Base-by-base conservation (phyloP, 2,113 vertebrate genomes). In the Pristiophorus japonicus region DNA sequence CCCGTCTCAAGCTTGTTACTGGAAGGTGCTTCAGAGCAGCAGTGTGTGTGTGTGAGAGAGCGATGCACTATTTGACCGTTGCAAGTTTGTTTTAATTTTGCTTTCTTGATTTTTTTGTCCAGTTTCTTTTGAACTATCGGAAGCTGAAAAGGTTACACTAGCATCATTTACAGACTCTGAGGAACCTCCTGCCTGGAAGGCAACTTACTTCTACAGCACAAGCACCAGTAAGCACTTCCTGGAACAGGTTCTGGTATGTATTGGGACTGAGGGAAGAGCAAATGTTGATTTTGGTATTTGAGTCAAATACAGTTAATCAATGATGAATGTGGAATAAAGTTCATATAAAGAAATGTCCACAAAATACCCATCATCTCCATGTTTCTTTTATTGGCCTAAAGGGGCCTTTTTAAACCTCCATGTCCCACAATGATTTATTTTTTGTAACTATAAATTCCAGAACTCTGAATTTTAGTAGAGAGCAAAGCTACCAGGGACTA, bases 171-270 rank as follows among this genome's bases (percentile, higher is more conserved):
- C 97, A 90, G 97, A 98, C 96, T 96, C 96, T 0, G 96, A 98
- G 84, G 98, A 98, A 73, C 95, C 96, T 67, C 96, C 97, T n/a
- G 97, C 97, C 55, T 99, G 99, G 99, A 99, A 98, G 97, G 96
- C 96, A 95, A 97, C 97, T 84, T 99, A 98, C 96, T 99, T 99
- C 96, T 99, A 99, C 97, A 99, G 98, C 97, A 97, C 99, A 96
- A 98, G 97, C 96, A 98, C 97, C 96, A 98, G 96, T 96, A 99
- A 99, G 96, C 99, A 99, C 97, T 99, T 99, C 96, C 98, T 99
- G 4, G 99, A 99, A 96, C 98, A 99, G 96, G 98, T 99, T 96
- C 96, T 99, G 98, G 99, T 99, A 97, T 73, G 97, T 94, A 42
- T 96, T 95, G 55, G 62, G 55, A 85, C 30, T 62, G 22, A 78